Percentiles rank a stretch among this genome's conserved stretches.
Conservation (phyloP, 1,140 invertebrate genomes). For the Gryllus bimaculatus region DNA sequence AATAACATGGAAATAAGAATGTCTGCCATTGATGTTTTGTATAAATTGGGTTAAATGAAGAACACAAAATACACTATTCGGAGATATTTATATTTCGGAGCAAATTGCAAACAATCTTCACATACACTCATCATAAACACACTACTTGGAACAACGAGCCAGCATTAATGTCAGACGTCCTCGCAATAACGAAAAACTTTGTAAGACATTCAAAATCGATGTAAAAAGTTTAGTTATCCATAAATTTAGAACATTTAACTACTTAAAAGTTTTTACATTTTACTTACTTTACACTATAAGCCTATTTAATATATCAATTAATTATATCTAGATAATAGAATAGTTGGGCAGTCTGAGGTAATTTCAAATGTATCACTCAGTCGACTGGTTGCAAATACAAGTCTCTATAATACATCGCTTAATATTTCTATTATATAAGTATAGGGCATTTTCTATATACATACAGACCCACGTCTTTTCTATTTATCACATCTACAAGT, state of each 20-base stretch:
- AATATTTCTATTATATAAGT: background rate
- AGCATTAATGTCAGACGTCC: background rate
- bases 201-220: slow-evolving; percentile 18
- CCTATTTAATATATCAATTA: slow-evolving; percentile 13
- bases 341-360: slow-evolving; percentile 14
- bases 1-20: too few species aligned
- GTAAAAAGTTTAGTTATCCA: slow-evolving; percentile 18
- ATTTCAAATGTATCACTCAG: background rate
- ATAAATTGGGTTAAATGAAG: too few species aligned
- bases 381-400: background rate
- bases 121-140: background rate
- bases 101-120: background rate
- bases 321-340: slow-evolving; percentile 13
- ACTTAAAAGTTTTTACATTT: background rate
- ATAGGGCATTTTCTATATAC: slow-evolving; percentile 10
- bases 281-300: slow-evolving; percentile 11
- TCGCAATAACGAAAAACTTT: background rate
- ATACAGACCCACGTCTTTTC: slow-evolving; percentile 1
- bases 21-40: too few species aligned
- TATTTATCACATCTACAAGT: slow-evolving; percentile 8
- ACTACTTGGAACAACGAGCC: background rate
- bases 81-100: background rate
- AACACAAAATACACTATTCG: slow-evolving; percentile 28
- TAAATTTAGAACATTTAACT: slow-evolving; percentile 16
- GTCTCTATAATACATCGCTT: background rate